Evolutionary conservation across 2,113 vertebrate species (phyloP).

Genomic region (Orthonyx spaldingii): DNA sequence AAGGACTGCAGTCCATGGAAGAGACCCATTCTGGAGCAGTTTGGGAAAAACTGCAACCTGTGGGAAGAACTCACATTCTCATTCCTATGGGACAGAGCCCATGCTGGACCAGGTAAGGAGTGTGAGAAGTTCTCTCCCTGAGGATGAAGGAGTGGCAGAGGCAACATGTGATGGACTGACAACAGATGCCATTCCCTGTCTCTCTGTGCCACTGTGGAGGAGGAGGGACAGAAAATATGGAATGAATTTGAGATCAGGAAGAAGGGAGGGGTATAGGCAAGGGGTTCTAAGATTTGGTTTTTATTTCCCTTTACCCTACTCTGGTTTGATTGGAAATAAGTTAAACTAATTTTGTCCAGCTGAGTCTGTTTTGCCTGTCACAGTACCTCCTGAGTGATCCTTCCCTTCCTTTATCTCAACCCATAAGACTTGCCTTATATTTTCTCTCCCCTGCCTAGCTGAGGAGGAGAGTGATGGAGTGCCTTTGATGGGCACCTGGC

Average conservation of each 20-base stretch:
- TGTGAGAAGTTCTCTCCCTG: background rate
- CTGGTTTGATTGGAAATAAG: background rate
- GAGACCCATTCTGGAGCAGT: background rate
- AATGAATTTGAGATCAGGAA: background rate
- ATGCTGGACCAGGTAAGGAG: background rate
- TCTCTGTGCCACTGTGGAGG: accelerated
- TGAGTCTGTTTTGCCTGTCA: background rate
- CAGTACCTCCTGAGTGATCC: background rate
- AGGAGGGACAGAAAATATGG: background rate
- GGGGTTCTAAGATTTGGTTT: background rate
- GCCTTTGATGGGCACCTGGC: background rate
- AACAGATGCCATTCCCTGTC: background rate
- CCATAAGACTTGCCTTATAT: background rate
- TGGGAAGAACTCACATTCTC: background rate
- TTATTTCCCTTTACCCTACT: background rate
- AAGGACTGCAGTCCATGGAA: background rate
- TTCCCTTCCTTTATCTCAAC: no score
- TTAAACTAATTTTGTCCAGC: background rate
- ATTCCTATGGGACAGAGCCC: accelerated
- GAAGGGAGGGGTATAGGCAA: background rate
- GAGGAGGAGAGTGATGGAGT: background rate
- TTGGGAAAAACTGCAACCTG: accelerated
- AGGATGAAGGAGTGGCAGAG: accelerated
- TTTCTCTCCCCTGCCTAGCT: background rate
- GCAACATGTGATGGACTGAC: accelerated